Evolutionary conservation across 2,888 invertebrate genomes (phyloP).

Genomic region (Aphidius colemani): DNA sequence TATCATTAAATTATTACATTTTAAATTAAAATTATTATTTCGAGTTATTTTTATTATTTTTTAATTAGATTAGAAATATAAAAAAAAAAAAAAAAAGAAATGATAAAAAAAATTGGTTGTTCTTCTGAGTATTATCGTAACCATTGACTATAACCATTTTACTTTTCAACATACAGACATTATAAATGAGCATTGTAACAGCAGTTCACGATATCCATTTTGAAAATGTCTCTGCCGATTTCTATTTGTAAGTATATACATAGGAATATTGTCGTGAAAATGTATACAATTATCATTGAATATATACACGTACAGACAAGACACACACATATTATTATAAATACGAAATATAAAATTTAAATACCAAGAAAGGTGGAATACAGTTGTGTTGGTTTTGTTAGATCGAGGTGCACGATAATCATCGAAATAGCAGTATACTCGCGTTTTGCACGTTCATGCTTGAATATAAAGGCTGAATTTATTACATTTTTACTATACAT

Average conservation of each 20-base stretch:
- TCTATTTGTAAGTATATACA: constrained; percentile 11
- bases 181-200: not conserved
- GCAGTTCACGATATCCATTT: not conserved
- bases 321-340: too few species aligned
- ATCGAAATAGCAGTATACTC: constrained; percentile 13
- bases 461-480: constrained; percentile 17
- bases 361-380: too few species aligned
- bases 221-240: constrained; percentile 9
- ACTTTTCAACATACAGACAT: constrained; percentile 6
- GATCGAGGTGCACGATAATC: constrained; percentile 18
- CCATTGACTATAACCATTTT: constrained; percentile 20
- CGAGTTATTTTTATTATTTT: too few species aligned
- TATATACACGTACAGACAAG: too few species aligned
- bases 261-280: not conserved
- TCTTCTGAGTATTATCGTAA: constrained; percentile 7
- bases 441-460: constrained; percentile 13
- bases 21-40: too few species aligned
- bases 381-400: constrained; percentile 16
- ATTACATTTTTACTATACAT: constrained; percentile 29
- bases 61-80: too few species aligned
- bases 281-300: too few species aligned
- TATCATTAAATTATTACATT: too few species aligned
- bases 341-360: too few species aligned
- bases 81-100: too few species aligned
- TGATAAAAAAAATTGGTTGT: not conserved